phyloP scores from a whole-genome alignment of 2,888 invertebrate genomes.

The Andrena flavipes region DNA sequence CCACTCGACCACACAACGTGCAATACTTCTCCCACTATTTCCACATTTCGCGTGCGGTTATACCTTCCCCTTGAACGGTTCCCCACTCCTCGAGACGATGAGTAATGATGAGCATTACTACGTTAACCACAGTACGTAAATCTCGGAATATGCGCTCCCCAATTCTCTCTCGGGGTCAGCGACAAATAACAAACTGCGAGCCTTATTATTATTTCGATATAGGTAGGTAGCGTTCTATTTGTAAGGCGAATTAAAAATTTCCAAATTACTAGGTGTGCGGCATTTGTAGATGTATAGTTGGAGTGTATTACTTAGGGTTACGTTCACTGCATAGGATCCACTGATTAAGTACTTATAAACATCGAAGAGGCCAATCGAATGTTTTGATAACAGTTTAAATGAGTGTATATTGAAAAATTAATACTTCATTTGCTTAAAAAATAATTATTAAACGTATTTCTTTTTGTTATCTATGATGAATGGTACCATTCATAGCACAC shows the following conservation, averaged over 20 bases:
- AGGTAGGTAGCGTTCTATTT: not conserved
- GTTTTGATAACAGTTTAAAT: not conserved
- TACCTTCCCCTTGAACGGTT: conserved; percentile 13
- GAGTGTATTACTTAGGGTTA: not conserved
- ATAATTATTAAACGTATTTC: not conserved
- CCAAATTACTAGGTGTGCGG: too few relatives aligned
- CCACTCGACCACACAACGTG: conserved; percentile 54
- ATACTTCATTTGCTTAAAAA: too few relatives aligned
- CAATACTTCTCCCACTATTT: conserved; percentile 44
- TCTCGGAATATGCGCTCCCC: not conserved
- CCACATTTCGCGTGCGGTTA: conserved; percentile 48
- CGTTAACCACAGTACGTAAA: conserved; percentile 44
- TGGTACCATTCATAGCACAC: not conserved
- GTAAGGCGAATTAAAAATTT: not conserved
- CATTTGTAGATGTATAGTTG: too few relatives aligned
- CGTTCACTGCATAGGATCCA: not conserved
- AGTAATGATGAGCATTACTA: conserved; percentile 40
- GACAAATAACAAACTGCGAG: not conserved
- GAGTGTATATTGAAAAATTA: not conserved
- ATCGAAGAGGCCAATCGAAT: not conserved
- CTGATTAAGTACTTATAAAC: not conserved
- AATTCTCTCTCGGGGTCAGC: not conserved
- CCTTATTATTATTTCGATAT: not conserved
- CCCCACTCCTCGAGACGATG: not conserved
- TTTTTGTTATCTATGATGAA: not conserved